Evolutionary conservation across 2,888 invertebrate genomes (phyloP), one percentile per base, ranked within the genome.

Genomic region (Orchesellides sinensis): DNA sequence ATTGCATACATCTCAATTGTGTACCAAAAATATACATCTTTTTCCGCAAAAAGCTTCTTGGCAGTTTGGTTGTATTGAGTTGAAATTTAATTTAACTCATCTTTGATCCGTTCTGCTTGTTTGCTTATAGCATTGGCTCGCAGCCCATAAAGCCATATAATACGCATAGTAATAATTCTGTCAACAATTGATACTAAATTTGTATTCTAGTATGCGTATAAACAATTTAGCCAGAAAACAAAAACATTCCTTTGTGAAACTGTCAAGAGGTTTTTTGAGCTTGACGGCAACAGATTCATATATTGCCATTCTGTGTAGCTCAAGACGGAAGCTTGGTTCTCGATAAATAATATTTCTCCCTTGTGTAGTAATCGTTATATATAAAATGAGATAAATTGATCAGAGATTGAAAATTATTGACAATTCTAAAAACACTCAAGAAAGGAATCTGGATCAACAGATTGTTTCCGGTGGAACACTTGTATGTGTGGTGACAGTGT

Each of bases 21-120:
- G 49, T n/a, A 40, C n/a, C n/a, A 25, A 40, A 27, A 70, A 68
- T 49, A 29, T 45, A 56, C 61, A 59, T 65, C 66, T 23, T 63
- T 61, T 75, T 75, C 40, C 45, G 35, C 47, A 21, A 78, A 78
- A 61, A 23, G 29, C 32, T 35, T 77, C 27, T 77, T 77, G 77
- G 65, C 66, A 77, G 61, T 52, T 54, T 63, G 35, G 35, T 52
- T 49, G 52, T 35, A 66, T 68, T 68, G 56, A 23, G 10, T n/a
- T 49, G 65, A 47, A 52, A 59, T 68, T 59, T 52, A 68, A 70
- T 79, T 79, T 70, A 70, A 70, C 78, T 79, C 70, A 61, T 78
- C 70, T 79, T 70, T 70, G 63, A 79, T 79, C 45, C 65, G 78
- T 79, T 79, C 69, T 47, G 78, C 78, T 27, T 79, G 70, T 70